phyloP scores from a whole-genome alignment of 2,888 invertebrate species.

The Boloria euphrosyne region DNA sequence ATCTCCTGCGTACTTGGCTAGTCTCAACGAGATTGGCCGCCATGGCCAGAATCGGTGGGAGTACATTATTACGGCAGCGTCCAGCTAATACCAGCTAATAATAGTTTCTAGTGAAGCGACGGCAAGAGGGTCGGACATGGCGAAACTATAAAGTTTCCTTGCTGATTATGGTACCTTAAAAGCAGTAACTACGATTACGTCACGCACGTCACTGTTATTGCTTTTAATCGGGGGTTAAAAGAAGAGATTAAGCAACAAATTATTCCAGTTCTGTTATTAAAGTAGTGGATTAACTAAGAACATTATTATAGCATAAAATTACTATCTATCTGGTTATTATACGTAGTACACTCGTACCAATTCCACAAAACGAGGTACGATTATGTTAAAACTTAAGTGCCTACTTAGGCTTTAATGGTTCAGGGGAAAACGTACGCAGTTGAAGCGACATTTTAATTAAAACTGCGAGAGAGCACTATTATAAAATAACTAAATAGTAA shows the following conservation, averaged over 20 bases:
- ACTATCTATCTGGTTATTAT: constrained; percentile 27
- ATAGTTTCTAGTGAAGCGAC: too few relatives aligned
- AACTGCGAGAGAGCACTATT: constrained; percentile 57
- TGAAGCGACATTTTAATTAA: constrained; percentile 69
- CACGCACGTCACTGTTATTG: background rate
- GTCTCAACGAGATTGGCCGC: too few relatives aligned
- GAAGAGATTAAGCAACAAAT: background rate
- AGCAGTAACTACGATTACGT: too few relatives aligned
- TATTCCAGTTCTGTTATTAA: constrained; percentile 8
- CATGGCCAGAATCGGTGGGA: too few relatives aligned
- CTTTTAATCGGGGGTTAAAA: background rate
- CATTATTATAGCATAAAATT: constrained; percentile 17
- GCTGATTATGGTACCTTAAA: too few relatives aligned
- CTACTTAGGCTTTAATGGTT: constrained; percentile 34
- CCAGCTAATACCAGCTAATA: too few relatives aligned
- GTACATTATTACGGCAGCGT: too few relatives aligned
- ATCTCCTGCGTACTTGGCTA: too few relatives aligned
- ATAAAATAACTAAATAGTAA: constrained; percentile 52
- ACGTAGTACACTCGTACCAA: constrained; percentile 29
- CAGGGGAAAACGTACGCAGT: constrained; percentile 52
- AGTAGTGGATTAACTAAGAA: constrained; percentile 1
- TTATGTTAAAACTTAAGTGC: constrained; percentile 33
- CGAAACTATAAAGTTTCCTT: too few relatives aligned
- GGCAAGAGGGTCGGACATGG: too few relatives aligned
- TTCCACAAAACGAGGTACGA: constrained; percentile 32